phyloP scores from a whole-genome alignment of 2,113 vertebrate species.

The Galbula dea region DNA sequence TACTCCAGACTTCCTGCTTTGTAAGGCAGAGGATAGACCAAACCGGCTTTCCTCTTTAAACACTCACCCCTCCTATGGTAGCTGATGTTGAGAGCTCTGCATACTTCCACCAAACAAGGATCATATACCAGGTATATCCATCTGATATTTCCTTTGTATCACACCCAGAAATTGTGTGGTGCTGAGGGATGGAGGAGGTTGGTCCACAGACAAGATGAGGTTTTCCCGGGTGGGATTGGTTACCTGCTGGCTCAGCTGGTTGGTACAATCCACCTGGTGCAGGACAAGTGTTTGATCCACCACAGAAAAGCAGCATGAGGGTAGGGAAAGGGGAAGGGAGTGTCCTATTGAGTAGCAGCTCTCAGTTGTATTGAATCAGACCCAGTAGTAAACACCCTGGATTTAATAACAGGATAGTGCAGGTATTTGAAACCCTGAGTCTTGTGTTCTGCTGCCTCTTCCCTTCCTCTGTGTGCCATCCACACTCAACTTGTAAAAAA shows the following conservation, averaged over 20 bases:
- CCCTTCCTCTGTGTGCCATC: neutral
- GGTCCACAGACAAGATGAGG: no score
- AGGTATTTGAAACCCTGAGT: neutral
- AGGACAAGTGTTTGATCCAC: neutral
- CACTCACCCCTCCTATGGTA: no score
- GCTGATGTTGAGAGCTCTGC: neutral
- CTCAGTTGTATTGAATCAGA: neutral
- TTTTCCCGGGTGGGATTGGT: neutral
- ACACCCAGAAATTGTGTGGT: rapidly evolving
- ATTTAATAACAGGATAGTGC: neutral
- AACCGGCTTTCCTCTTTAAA: neutral
- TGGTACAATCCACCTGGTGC: neutral
- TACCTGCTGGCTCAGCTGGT: neutral
- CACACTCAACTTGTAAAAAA: neutral
- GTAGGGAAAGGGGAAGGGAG: neutral
- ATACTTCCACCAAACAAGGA: neutral
- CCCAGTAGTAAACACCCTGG: neutral
- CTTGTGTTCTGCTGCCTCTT: neutral
- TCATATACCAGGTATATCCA: rapidly evolving
- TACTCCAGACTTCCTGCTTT: neutral
- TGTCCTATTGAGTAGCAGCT: neutral
- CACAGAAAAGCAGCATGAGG: neutral
- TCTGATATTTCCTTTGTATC: neutral
- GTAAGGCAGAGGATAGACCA: neutral
- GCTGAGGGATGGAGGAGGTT: neutral